Conservation (phyloP, 2,888 invertebrate genomes). For the Leucophenga montana region DNA sequence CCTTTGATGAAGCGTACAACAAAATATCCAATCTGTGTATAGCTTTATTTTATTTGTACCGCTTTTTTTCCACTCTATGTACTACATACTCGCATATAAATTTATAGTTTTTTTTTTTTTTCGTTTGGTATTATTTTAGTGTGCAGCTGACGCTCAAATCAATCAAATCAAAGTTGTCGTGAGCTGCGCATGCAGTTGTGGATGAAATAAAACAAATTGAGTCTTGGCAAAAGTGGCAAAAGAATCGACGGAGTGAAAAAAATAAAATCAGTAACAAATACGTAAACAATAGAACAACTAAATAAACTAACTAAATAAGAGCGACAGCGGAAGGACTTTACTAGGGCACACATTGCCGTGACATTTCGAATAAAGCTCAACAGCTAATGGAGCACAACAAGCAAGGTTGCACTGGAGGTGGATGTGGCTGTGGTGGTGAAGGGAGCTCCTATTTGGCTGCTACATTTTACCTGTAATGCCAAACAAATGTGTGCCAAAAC, state of each 20-base stretch:
- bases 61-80: too few relatives aligned
- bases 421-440: not conserved
- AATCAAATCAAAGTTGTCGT: slow-evolving; percentile 60
- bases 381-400: slow-evolving; percentile 29
- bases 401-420: slow-evolving; percentile 3
- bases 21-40: too few relatives aligned
- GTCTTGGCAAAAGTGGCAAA: slow-evolving; percentile 39
- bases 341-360: too few relatives aligned
- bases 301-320: slow-evolving; percentile 64
- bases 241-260: not conserved
- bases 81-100: not conserved
- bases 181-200: slow-evolving; percentile 46
- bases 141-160: slow-evolving; percentile 62
- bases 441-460: slow-evolving; percentile 38
- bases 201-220: slow-evolving; percentile 42
- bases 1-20: not conserved
- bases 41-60: too few relatives aligned
- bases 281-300: slow-evolving; percentile 9
- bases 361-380: not conserved
- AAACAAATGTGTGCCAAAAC: too few relatives aligned
- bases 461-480: slow-evolving; percentile 37
- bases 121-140: not conserved
- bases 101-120: too few relatives aligned
- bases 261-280: slow-evolving; percentile 7
- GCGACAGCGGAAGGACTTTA: slow-evolving; percentile 52